Conservation (phyloP, 2,113 vertebrate genomes). For the Zingel zingel region DNA sequence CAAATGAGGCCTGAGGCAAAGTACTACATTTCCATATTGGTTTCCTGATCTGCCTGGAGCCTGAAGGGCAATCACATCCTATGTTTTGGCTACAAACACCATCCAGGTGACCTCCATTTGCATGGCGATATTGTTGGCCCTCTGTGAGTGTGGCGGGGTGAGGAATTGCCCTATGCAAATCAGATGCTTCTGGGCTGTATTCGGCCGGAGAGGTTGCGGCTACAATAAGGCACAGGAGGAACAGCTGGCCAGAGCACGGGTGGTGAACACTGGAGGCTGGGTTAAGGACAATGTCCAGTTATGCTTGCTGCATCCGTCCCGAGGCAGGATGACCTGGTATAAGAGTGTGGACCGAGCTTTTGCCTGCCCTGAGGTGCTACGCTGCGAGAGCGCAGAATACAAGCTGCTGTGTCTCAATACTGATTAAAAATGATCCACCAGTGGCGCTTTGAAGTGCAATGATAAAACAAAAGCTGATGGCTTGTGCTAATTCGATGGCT, state of each 20-base stretch:
- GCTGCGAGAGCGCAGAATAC: slow-evolving; percentile 39
- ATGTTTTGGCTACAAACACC: slow-evolving; percentile 68
- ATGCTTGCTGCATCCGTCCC: slow-evolving; percentile 51
- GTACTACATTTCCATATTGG: slow-evolving; percentile 74
- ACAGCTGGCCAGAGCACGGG: slow-evolving; percentile 55
- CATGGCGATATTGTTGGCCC: slow-evolving; percentile 57
- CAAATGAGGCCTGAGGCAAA: slow-evolving; percentile 74
- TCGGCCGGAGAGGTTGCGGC: slow-evolving; percentile 4
- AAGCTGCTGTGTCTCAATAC: slow-evolving; percentile 68
- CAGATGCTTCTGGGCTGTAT: not conserved
- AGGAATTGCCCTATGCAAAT: slow-evolving; percentile 65
- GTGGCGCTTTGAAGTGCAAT: slow-evolving; percentile 69
- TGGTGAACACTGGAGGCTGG: slow-evolving; percentile 13
- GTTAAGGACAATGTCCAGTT: slow-evolving; percentile 62
- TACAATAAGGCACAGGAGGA: slow-evolving; percentile 9
- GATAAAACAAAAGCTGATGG: slow-evolving; percentile 75
- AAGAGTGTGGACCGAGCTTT: slow-evolving; percentile 5
- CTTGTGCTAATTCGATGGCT: slow-evolving; percentile 67
- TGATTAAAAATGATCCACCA: slow-evolving; percentile 76
- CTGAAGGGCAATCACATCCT: slow-evolving; percentile 50
- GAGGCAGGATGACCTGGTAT: slow-evolving; percentile 53
- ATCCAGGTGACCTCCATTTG: slow-evolving; percentile 67
- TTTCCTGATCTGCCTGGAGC: slow-evolving; percentile 60
- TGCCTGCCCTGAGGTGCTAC: slow-evolving; percentile 64
- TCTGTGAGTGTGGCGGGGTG: not conserved